Base-by-base conservation (phyloP, 2,888 invertebrate species). In the Platerodrilus igneus region DNA sequence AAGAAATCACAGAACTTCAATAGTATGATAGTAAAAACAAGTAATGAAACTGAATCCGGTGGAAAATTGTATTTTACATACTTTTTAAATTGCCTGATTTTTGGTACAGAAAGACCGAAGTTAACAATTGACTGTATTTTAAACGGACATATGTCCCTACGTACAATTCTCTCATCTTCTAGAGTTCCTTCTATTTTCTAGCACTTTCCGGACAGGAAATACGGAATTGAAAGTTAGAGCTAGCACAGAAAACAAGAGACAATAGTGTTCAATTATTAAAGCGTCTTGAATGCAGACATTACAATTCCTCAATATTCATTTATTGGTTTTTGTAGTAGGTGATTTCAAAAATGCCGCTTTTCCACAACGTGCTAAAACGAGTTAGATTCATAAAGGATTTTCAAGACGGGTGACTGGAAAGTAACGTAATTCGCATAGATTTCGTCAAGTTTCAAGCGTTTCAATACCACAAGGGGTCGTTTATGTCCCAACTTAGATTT, bases 401-500 rank as follows among this genome's bases (percentile, higher is more conserved):
- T n/a, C n/a, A n/a, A n/a, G n/a, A n/a, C n/a, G n/a, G n/a, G n/a
- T n/a, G n/a, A n/a, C n/a, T n/a, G n/a, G n/a, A n/a, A n/a, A n/a
- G n/a, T n/a, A n/a, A n/a, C n/a, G n/a, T n/a, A n/a, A n/a, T n/a
- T n/a, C n/a, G n/a, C n/a, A n/a, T n/a, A n/a, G n/a, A n/a, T n/a
- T n/a, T n/a, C n/a, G n/a, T n/a, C n/a, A n/a, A 38, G 16, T 30
- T 40, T 31, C 8, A 13, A 41, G 31, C 31, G 45, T 25, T 27
- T 26, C n/a, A 27, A 38, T 26, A 32, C 45, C 38, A 41, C 35
- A 26, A 40, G 45, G 41, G 41, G 38, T 45, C 45, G 45, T 45
- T 41, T 30, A 35, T 38, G 45, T 50, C 45, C 40, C 40, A 37
- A 37, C 37, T 35, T 52, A 63, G 65, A 67, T 67, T 67, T 67